Evolutionary conservation across 2,888 invertebrate species (phyloP).

Genomic region (Bembecia ichneumoniformis): DNA sequence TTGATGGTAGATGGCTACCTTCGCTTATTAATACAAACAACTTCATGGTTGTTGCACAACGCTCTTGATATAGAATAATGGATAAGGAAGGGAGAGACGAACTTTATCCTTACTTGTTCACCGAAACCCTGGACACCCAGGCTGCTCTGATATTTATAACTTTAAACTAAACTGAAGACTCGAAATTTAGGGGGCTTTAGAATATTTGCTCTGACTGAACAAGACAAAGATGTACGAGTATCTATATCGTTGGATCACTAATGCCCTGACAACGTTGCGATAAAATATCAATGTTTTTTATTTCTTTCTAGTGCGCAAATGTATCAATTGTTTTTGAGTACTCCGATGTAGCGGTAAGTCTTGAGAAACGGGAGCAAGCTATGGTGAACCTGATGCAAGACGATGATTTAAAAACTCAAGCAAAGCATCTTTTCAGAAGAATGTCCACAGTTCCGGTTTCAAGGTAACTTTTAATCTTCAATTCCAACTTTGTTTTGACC

Average conservation of each 20-base stretch:
- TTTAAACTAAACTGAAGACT: no score
- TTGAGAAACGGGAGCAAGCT: conserved; percentile 49
- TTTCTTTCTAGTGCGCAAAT: conserved; percentile 39
- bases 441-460: conserved; percentile 57
- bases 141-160: no score
- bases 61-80: no score
- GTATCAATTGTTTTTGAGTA: conserved; percentile 54
- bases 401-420: conserved; percentile 44
- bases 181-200: no score
- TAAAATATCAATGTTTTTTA: conserved; percentile 1
- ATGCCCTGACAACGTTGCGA: not conserved
- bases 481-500: no score
- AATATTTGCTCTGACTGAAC: no score
- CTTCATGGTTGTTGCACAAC: no score
- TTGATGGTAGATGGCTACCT: no score
- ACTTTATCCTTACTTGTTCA: no score
- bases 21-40: no score
- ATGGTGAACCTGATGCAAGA: conserved; percentile 59
- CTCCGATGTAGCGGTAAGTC: conserved; percentile 20
- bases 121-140: no score
- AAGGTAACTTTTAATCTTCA: conserved; percentile 24
- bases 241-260: not conserved
- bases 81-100: no score
- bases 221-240: not conserved
- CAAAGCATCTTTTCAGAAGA: conserved; percentile 46